Evolutionary conservation across 2,888 invertebrate species (phyloP).

Genomic region (Nomada ruficornis): DNA sequence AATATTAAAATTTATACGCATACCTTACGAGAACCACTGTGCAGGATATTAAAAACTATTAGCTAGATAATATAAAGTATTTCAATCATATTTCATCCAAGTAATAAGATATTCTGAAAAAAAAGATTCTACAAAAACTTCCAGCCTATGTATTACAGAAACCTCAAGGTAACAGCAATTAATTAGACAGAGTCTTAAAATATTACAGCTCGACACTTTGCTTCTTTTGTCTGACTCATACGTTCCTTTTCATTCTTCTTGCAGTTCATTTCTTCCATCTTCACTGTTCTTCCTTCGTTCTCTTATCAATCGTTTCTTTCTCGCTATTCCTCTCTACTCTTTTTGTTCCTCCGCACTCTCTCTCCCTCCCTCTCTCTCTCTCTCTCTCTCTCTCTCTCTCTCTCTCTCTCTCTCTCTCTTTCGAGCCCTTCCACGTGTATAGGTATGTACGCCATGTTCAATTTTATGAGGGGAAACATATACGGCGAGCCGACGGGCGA

Average conservation of each 20-base stretch:
- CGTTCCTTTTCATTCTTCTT: neutral
- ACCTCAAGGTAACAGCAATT: neutral
- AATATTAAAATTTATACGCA: too few species aligned
- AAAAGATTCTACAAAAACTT: too few species aligned
- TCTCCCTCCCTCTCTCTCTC: constrained; percentile 9
- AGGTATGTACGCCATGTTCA: constrained; percentile 76
- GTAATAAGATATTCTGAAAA: too few species aligned
- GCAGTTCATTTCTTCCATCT: neutral
- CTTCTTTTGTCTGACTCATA: neutral
- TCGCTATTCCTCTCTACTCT: constrained; percentile 1
- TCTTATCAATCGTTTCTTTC: neutral
- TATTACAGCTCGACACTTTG: constrained; percentile 26
- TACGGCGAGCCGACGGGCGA: constrained; percentile 71
- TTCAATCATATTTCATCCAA: too few species aligned
- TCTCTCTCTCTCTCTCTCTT: constrained; percentile 16
- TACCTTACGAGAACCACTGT: too few species aligned
- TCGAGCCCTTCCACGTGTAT: constrained; percentile 55
- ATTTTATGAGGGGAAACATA: constrained; percentile 80
- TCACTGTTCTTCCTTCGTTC: constrained; percentile 11
- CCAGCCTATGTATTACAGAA: too few species aligned
- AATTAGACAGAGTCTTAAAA: constrained; percentile 12
- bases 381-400: constrained; percentile 28
- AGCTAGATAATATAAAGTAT: too few species aligned
- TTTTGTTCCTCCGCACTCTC: constrained; percentile 22
- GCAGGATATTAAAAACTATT: too few species aligned